Base-by-base conservation (phyloP, 1,140 invertebrate genomes). In the Orussus abietinus region DNA sequence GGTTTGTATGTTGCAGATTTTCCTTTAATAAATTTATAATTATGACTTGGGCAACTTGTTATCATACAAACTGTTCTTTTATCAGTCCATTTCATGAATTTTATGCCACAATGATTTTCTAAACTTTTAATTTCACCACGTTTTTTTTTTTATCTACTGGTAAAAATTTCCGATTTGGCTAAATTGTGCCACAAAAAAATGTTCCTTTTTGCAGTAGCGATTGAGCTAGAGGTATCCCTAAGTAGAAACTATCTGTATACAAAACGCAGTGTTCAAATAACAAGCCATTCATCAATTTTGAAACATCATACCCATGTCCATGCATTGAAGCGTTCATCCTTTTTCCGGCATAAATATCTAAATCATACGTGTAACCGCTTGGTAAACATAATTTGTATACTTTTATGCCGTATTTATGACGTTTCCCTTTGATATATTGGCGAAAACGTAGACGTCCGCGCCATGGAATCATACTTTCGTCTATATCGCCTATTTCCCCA, bases 361-460 rank as follows among this genome's bases (percentile, higher is more conserved):
- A 21, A 61, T 43, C 2, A 49, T 34, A 39, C 10, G 66, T 64
- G 48, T 64, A 65, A 11, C 60, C 65, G 45, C 55, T 51, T 2
- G 56, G 53, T 33, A 60, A 56, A 31, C 57, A 50, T 6, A 57
- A 35, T 39, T 68, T 60, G 41, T 64, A 64, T 10, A 71, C 25
- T 46, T 69, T 67, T 11, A 69, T 58, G 1, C 66, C 66, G 50
- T 67, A 66, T 55, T 65, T 64, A 45, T 69, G 62, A 1, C 45
- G 21, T 50, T 66, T 72, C 11, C 52, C 48, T 42, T 62, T 55
- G 20, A 65, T 57, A 39, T 68, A 69, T 35, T 71, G 59, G 21
- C 55, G 30, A 38, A 73, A 67, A 4, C 47, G 12, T 3, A 69
- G 36, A 5, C 64, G 50, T 15, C 64, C 66, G 13, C 59, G 49